Conservation (phyloP, 2,888 invertebrate genomes). For the Ornithoptera alexandrae region DNA sequence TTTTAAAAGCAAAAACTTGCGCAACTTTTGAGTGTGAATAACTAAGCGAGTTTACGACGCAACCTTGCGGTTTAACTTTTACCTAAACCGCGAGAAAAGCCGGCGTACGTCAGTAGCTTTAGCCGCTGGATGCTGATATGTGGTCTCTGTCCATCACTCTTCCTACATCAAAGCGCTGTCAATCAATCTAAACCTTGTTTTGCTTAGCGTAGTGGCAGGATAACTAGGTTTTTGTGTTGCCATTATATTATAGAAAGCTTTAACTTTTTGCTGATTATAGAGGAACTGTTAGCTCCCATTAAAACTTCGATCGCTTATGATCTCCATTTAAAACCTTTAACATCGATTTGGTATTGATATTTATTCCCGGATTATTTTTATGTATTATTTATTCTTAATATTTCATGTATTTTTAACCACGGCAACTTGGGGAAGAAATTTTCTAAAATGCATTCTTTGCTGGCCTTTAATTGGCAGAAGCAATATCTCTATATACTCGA, state of each 20-base stretch:
- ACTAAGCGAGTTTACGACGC: constrained; percentile 42
- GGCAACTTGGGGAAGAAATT: too few relatives aligned
- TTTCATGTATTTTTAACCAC: too few relatives aligned
- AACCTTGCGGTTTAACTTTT: constrained; percentile 57
- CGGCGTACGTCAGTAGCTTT: constrained; percentile 59
- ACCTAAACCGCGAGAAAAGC: constrained; percentile 53
- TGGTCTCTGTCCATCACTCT: constrained; percentile 45
- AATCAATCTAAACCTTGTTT: constrained; percentile 17
- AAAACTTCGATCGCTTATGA: constrained; percentile 8
- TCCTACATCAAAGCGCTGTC: constrained; percentile 32
- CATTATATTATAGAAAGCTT: constrained; percentile 21
- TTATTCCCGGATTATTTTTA: too few relatives aligned
- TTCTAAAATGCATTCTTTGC: too few relatives aligned
- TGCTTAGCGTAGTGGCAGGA: constrained; percentile 4
- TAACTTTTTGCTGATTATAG: constrained; percentile 27
- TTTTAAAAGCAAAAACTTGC: constrained; percentile 22
- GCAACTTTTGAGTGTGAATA: constrained; percentile 41
- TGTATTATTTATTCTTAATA: too few relatives aligned
- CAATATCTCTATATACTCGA: too few relatives aligned
- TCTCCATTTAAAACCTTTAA: not conserved
- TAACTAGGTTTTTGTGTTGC: constrained; percentile 27
- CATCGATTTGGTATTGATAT: not conserved
- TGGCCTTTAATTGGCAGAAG: too few relatives aligned
- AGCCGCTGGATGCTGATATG: constrained; percentile 58
- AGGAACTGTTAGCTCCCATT: constrained; percentile 13